Conservation (phyloP, 2,113 vertebrate species). For the Prionailurus bengalensis region DNA sequence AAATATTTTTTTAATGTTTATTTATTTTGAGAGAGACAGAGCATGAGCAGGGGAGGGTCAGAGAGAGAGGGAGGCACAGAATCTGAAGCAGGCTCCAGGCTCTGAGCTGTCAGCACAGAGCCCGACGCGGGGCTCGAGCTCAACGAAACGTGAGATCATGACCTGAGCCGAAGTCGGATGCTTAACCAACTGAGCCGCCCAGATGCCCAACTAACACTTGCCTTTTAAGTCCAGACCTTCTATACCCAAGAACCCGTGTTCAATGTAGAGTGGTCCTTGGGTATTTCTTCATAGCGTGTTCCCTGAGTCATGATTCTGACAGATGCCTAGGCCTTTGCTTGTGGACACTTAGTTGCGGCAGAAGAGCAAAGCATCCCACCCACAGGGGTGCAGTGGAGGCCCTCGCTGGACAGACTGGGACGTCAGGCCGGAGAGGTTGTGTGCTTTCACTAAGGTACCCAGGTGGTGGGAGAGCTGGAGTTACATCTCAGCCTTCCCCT, state of each 20-base stretch:
- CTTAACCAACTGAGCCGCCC: not conserved
- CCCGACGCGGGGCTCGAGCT: accelerated
- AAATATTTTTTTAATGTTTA: not conserved
- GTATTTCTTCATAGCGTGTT: not conserved
- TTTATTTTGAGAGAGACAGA: not conserved
- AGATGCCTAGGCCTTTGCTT: not conserved
- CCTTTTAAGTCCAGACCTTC: not conserved
- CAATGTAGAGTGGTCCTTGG: not conserved
- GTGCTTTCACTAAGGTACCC: not conserved
- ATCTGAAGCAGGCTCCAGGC: not conserved
- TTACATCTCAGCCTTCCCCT: not conserved
- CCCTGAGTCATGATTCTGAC: not conserved
- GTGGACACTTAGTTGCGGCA: not conserved
- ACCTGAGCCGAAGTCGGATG: not conserved
- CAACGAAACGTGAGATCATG: not conserved
- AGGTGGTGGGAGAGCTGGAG: not conserved
- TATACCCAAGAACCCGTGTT: not conserved
- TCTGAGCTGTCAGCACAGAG: not conserved
- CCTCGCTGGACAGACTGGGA: not conserved
- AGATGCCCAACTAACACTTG: not conserved
- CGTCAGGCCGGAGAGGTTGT: not conserved
- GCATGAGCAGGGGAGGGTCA: not conserved
- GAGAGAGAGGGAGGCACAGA: not conserved
- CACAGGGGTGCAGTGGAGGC: not conserved
- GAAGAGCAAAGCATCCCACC: not conserved